These are phyloP conservation scores for Parus major DNA, from an alignment of 2,113 vertebrate species.

Conservation along the genomic window DNA sequence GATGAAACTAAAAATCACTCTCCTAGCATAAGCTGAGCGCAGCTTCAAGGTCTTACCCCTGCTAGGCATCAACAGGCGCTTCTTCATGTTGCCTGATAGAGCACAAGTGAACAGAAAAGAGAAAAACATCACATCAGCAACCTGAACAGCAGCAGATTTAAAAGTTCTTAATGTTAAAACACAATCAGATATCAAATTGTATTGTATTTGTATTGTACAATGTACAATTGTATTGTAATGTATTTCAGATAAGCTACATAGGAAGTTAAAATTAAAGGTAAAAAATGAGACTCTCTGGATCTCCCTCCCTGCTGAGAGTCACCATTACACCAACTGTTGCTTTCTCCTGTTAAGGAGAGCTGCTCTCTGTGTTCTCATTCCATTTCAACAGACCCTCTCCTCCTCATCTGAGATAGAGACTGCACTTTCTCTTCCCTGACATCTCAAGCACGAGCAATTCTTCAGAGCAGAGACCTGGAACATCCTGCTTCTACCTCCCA, in stretches of 20 bases:
- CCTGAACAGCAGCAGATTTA: slow-evolving; percentile 42
- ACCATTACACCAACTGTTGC: neutral
- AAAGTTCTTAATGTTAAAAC: slow-evolving; percentile 50
- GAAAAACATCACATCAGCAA: slow-evolving; percentile 74
- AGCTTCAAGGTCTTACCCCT: slow-evolving; percentile 81
- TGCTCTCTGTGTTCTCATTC: neutral
- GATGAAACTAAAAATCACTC: slow-evolving; percentile 62
- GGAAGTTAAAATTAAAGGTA: neutral
- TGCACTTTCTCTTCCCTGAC: neutral
- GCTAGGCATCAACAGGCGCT: slow-evolving; percentile 86
- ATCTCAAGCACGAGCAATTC: neutral
- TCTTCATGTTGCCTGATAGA: slow-evolving; percentile 84
- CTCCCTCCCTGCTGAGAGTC: neutral
- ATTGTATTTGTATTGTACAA: too few species aligned
- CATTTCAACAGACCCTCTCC: neutral
- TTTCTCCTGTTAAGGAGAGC: neutral
- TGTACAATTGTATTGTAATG: too few species aligned
- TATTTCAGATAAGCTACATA: neutral
- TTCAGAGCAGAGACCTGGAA: neutral
- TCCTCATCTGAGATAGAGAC: neutral
- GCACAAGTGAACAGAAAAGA: slow-evolving; percentile 75
- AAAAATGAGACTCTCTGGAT: neutral
- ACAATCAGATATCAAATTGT: slow-evolving; percentile 19
- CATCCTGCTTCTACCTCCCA: neutral
- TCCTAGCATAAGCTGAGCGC: slow-evolving; percentile 61